Conservation (phyloP, 1,140 invertebrate species). For the Potamilus streckersoni region DNA sequence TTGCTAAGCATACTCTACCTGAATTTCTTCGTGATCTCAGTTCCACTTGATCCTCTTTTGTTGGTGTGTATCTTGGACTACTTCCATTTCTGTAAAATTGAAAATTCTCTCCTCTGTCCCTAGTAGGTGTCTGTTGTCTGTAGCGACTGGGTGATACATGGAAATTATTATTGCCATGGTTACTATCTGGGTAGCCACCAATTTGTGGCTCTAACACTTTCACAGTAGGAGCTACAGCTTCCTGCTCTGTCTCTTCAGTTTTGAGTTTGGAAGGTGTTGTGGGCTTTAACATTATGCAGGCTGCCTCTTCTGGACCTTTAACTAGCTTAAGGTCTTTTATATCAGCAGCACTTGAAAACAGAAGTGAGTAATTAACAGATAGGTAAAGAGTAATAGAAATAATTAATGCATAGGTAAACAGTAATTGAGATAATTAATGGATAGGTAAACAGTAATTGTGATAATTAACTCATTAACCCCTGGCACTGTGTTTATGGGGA, state of each 20-base stretch:
- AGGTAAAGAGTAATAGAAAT: neutral
- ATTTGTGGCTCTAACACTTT: constrained; percentile 38
- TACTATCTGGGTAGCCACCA: neutral
- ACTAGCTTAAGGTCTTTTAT: constrained; percentile 75
- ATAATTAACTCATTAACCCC: neutral
- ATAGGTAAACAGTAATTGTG: no score
- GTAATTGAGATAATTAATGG: no score
- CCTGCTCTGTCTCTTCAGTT: constrained; percentile 41
- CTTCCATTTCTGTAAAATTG: no score
- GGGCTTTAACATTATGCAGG: constrained; percentile 59
- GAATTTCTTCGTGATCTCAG: constrained; percentile 44
- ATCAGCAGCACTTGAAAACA: constrained; percentile 72
- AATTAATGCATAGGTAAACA: no score
- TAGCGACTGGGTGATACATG: no score
- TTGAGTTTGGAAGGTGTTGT: constrained; percentile 52
- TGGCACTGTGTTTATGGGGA: no score
- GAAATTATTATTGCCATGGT: neutral
- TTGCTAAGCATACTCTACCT: constrained; percentile 20
- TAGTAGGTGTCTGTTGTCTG: constrained; percentile 13
- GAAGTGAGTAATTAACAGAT: constrained; percentile 24
- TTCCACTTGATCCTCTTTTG: constrained; percentile 36
- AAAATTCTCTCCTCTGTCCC: constrained; percentile 7
- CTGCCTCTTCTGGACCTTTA: constrained; percentile 70
- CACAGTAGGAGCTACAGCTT: constrained; percentile 47
- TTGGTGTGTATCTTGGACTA: constrained; percentile 29